Conservation (phyloP, 1,140 invertebrate species). For the Berghia stephanieae region DNA sequence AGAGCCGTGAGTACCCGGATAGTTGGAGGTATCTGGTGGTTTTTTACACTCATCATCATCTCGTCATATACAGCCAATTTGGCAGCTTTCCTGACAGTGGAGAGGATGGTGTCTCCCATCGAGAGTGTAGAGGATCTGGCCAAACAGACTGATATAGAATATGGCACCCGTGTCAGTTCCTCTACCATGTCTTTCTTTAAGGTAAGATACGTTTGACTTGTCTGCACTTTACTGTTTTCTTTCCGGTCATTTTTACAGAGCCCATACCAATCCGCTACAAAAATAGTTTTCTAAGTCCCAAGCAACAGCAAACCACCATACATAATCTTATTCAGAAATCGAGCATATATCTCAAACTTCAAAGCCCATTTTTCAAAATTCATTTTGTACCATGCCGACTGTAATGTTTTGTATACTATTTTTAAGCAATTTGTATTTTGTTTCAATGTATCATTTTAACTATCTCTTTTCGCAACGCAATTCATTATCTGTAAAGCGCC, state of each 20-base stretch:
- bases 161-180: conserved; percentile 90
- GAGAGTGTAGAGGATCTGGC: conserved; percentile 94
- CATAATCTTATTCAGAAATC: too few relatives aligned
- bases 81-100: conserved; percentile 96
- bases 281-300: too few relatives aligned
- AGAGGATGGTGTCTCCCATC: conserved; percentile 95
- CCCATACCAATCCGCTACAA: too few relatives aligned
- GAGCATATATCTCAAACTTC: too few relatives aligned
- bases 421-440: too few relatives aligned
- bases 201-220: conserved; percentile 69
- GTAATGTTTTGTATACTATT: too few relatives aligned
- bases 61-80: conserved; percentile 98
- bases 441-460: too few relatives aligned
- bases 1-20: conserved; percentile 63
- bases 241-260: background rate
- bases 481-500: too few relatives aligned
- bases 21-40: conserved; percentile 88
- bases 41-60: conserved; percentile 98
- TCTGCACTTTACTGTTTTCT: background rate
- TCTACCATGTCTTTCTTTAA: conserved; percentile 98
- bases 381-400: too few relatives aligned
- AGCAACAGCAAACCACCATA: too few relatives aligned
- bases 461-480: too few relatives aligned
- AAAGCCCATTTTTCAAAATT: too few relatives aligned
- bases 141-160: conserved; percentile 91